These are phyloP conservation scores for Erebia aethiops DNA, from an alignment of 2,888 invertebrate genomes.

Conservation along the genomic window DNA sequence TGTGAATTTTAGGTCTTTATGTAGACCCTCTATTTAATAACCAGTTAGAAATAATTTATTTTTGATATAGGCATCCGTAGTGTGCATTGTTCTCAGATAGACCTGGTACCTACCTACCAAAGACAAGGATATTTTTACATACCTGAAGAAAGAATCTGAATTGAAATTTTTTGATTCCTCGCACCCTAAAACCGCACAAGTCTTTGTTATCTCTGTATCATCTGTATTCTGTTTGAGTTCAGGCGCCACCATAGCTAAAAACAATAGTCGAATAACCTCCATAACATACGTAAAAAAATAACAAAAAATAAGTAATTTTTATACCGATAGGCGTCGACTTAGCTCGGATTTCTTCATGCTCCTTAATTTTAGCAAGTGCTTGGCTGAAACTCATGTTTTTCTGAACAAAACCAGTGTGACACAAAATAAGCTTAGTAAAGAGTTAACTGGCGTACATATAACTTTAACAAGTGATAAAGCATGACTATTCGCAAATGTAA, in stretches of 20 bases:
- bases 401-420: conserved; percentile 24
- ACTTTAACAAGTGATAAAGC: neutral
- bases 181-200: conserved; percentile 75
- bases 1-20: too few species aligned
- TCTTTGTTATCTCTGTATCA: conserved; percentile 69
- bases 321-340: conserved; percentile 73
- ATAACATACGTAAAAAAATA: neutral
- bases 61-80: too few species aligned
- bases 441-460: neutral
- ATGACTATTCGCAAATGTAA: neutral
- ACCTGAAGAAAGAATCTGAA: conserved; percentile 72
- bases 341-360: conserved; percentile 65
- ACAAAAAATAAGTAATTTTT: conserved; percentile 37
- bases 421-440: conserved; percentile 33
- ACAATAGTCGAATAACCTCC: conserved; percentile 16
- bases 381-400: conserved; percentile 63
- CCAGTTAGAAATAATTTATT: too few species aligned
- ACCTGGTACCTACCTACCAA: too few species aligned
- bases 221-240: conserved; percentile 71
- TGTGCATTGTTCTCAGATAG: too few species aligned
- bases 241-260: conserved; percentile 76
- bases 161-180: conserved; percentile 73
- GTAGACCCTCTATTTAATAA: too few species aligned
- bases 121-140: conserved; percentile 28
- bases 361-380: conserved; percentile 64